Evolutionary conservation across 2,797 vertebrate species (phyloP), one percentile per base, ranked within the genome.

Genomic region (Picus viridis): DNA sequence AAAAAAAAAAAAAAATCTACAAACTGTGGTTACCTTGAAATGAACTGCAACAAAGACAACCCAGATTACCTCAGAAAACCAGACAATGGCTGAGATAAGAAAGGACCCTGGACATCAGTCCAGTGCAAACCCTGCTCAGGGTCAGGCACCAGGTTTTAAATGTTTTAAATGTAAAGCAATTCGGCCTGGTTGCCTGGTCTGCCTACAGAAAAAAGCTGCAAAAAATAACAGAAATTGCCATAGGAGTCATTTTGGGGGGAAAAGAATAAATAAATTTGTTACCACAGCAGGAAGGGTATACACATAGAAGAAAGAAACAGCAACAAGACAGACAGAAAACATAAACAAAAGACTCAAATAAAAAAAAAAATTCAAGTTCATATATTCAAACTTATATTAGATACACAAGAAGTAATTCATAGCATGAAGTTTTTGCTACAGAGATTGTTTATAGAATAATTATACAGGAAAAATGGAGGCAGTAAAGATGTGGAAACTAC

Each of bases 381-480:
- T 57, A 63, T 75, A 83, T 45, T 78, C 59, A 57, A 81, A 93
- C 81, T 59, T 70, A 1, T 14, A 59, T 57, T 72, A 67, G 8
- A 56, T 45, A 58, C 22, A 51, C 15, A 29, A 79, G 23, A 43
- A 70, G 26, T 39, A 79, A 91, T 58, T 85, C 68, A 75, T 23
- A 90, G 41, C 5, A 16, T 36, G 15, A 92, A 73, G 61, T 73
- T 43, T 68, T 23, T 61, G 69, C 41, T 77, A 16, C 47, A 72
- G 30, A 81, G 30, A 90, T 6, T 43, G 79, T 70, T 93, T 92
- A 86, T 82, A 69, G 81, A 81, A 83, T 45, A 95, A 95, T 94
- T 95, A 95, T 39, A 77, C 53, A 90, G 23, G 51, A 91, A 64
- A 92, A 90, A 89, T 43, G 27, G 30, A 86, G 56, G 43, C 20